A percentile compares a stretch with the other conserved stretches of the same genome.
phyloP scores from a whole-genome alignment of 2,797 vertebrate species.

The Myiotriccus ornatus region DNA sequence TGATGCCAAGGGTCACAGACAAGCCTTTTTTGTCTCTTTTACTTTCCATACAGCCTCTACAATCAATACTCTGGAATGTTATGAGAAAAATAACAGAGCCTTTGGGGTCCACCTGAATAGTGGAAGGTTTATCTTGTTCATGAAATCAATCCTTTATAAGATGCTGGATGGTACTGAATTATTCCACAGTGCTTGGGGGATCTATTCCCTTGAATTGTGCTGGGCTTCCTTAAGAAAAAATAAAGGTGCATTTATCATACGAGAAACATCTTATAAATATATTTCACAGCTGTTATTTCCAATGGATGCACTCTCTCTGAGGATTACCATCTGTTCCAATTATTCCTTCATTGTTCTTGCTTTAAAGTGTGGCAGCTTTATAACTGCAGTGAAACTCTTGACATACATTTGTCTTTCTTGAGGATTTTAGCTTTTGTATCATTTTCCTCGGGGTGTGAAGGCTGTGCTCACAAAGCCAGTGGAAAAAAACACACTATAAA shows the following conservation, averaged over 20 bases:
- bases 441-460: background rate
- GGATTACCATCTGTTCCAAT: conserved; percentile 73
- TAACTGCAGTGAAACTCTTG: conserved; percentile 45
- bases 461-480: background rate
- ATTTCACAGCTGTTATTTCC: conserved; percentile 70
- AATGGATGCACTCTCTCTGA: conserved; percentile 43
- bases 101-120: background rate
- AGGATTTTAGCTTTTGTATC: background rate
- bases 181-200: conserved; percentile 15
- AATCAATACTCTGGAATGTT: background rate
- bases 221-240: conserved; percentile 47
- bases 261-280: conserved; percentile 51
- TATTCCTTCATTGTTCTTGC: conserved; percentile 67
- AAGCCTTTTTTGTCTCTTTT: background rate
- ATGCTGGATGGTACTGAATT: background rate
- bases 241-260: conserved; percentile 41
- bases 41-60: background rate
- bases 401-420: conserved; percentile 24
- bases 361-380: conserved; percentile 68
- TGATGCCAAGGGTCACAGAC: background rate
- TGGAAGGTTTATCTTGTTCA: background rate
- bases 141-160: background rate
- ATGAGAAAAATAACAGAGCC: background rate
- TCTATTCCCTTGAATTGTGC: conserved; percentile 14
- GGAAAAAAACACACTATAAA: background rate